Percentiles rank a stretch among this genome's conserved stretches.
Conservation (phyloP, 2,113 vertebrate genomes). For the Carassius gibelio region DNA sequence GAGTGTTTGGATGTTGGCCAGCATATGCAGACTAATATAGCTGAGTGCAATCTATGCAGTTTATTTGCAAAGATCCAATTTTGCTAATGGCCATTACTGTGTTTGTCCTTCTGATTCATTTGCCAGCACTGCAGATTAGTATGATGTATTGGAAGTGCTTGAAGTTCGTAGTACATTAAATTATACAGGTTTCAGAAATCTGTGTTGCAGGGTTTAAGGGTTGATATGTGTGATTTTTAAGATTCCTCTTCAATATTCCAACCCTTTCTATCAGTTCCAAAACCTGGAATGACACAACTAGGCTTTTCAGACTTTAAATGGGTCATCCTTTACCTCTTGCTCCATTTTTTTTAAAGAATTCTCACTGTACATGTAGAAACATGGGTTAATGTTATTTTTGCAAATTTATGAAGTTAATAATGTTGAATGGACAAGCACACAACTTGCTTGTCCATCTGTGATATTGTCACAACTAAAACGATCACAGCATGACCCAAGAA, state of each 20-base stretch:
- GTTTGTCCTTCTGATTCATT: slow-evolving; percentile 12
- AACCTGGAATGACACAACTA: background rate
- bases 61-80: slow-evolving; percentile 73
- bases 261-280: background rate
- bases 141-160: background rate
- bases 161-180: background rate
- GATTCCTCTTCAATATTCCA: too few species aligned
- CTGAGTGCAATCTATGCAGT: slow-evolving; percentile 35
- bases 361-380: background rate
- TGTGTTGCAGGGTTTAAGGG: background rate
- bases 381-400: background rate
- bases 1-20: slow-evolving; percentile 57
- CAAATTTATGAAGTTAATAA: background rate
- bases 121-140: slow-evolving; percentile 22
- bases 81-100: slow-evolving; percentile 67
- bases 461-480: background rate
- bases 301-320: background rate
- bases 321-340: background rate
- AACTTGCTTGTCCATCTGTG: slow-evolving; percentile 12
- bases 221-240: background rate
- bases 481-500: background rate
- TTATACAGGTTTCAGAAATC: background rate
- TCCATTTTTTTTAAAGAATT: background rate
- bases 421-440: background rate
- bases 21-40: slow-evolving; percentile 54